Conservation (phyloP, 2,888 invertebrate genomes). For the Philereme transversata region DNA sequence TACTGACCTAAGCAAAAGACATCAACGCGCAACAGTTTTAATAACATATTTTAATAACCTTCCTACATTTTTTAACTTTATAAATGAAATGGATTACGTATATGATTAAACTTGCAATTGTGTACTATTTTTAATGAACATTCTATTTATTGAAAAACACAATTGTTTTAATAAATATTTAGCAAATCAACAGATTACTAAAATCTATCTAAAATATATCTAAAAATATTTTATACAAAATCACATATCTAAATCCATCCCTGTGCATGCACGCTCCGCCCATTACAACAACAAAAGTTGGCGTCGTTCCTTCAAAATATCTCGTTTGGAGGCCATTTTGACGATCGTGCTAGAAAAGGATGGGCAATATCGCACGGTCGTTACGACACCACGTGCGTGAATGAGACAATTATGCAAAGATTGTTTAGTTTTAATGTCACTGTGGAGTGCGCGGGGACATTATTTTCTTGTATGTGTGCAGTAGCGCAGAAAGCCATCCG, state of each 20-base stretch:
- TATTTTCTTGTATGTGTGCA: conserved; percentile 53
- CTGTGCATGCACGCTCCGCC: conserved; percentile 81
- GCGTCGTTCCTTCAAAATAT: conserved; percentile 83
- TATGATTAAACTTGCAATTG: no score
- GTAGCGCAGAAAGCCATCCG: conserved; percentile 35
- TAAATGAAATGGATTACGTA: no score
- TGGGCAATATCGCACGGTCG: conserved; percentile 52
- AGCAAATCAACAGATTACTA: no score
- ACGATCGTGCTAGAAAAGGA: conserved; percentile 76
- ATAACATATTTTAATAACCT: no score
- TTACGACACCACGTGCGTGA: conserved; percentile 71
- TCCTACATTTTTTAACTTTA: no score
- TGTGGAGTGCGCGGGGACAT: conserved; percentile 64
- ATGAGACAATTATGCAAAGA: conserved; percentile 82
- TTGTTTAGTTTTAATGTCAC: conserved; percentile 79
- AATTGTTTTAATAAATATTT: no score
- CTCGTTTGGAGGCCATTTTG: conserved; percentile 85
- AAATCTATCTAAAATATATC: no score
- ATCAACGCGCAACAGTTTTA: no score
- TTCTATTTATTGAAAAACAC: no score
- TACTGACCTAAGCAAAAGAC: no score
- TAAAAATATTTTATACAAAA: conserved; percentile 5
- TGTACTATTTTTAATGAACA: no score
- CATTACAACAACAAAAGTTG: conserved; percentile 84
- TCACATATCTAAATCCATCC: conserved; percentile 52